A percentile compares a stretch with the other conserved stretches of the same genome.
These are phyloP conservation scores for Odontothrips loti DNA, from an alignment of 2,888 invertebrate species.

Conservation along the genomic window DNA sequence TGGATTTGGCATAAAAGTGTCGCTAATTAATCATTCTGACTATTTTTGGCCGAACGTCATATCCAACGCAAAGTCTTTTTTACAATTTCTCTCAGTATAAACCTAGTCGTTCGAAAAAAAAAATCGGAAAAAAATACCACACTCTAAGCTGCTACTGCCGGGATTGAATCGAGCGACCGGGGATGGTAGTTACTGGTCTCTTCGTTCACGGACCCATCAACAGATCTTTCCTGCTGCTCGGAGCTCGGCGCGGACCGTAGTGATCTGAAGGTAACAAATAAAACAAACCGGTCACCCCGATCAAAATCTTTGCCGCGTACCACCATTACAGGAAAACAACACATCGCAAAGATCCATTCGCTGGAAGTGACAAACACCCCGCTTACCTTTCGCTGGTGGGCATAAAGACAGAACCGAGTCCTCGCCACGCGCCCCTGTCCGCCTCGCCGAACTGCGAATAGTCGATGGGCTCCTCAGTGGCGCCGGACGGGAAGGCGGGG, in stretches of 20 bases:
- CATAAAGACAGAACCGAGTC: not conserved
- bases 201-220: not conserved
- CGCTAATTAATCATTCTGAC: not conserved
- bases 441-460: slow-evolving; percentile 16
- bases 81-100: slow-evolving; percentile 5
- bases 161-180: not conserved
- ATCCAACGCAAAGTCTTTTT: not conserved
- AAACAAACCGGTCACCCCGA: not conserved
- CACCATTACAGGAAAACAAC: not conserved
- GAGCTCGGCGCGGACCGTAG: slow-evolving; percentile 1
- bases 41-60: slow-evolving; percentile 2
- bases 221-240: not conserved
- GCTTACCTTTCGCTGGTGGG: not conserved
- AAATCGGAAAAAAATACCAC: not conserved
- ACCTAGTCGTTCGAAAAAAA: not conserved
- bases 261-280: not conserved
- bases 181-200: slow-evolving; percentile 7
- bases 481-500: not conserved
- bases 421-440: slow-evolving; percentile 2
- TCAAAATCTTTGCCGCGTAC: too few relatives aligned
- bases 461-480: slow-evolving; percentile 3
- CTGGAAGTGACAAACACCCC: not conserved
- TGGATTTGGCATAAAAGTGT: not conserved
- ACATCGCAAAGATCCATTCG: not conserved
- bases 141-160: not conserved